Base-by-base conservation (phyloP, 2,888 invertebrate genomes). In the Calliopum simillimum region DNA sequence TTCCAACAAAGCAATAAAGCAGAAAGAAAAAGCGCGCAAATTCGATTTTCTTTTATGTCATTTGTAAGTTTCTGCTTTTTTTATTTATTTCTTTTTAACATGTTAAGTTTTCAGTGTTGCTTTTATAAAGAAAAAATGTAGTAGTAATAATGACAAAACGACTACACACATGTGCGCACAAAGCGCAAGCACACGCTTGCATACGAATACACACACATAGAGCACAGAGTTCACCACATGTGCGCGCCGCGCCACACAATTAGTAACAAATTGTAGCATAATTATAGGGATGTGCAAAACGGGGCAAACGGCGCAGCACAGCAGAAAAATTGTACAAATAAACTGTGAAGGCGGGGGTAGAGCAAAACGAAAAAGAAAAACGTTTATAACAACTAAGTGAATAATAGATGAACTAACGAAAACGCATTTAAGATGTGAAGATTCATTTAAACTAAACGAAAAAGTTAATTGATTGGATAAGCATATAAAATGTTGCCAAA, bases 261-360 rank as follows among this genome's bases (percentile, higher is more conserved):
- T 64, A 56, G 55, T 23, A 62, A 64, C 64, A 64, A 64, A 64
- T 64, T 53, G 53, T 64, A 51, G 51, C 64, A 64, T 64, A 64
- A 64, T 51, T 64, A 64, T 51, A 61, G 61, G 61, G 25, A 33
- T 23, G 25, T 23, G 56, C 56, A 33, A 33, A 33, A 33, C n/a
- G n/a, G n/a, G n/a, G 23, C 23, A 33, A 58, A 58, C 33, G 11
- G 33, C 41, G 33, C 33, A n/a, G n/a, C 23, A 33, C 16, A 23
- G 33, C 25, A n/a, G n/a, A 58, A 25, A 33, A 58, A 55, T 12
- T 33, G 33, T 6, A 8, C 33, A 33, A 33, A 33, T 33, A 33
- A 33, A 33, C 4, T 33, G 33, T 33, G 33, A 8, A 33, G 33
- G 33, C 33, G 33, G 33, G 5, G 33, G 1, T 1, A 1, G 33